A percentile compares a stretch with the other conserved stretches of the same genome.
Evolutionary conservation across 2,797 vertebrate genomes (phyloP).

Genomic region (Tadarida brasiliensis): DNA sequence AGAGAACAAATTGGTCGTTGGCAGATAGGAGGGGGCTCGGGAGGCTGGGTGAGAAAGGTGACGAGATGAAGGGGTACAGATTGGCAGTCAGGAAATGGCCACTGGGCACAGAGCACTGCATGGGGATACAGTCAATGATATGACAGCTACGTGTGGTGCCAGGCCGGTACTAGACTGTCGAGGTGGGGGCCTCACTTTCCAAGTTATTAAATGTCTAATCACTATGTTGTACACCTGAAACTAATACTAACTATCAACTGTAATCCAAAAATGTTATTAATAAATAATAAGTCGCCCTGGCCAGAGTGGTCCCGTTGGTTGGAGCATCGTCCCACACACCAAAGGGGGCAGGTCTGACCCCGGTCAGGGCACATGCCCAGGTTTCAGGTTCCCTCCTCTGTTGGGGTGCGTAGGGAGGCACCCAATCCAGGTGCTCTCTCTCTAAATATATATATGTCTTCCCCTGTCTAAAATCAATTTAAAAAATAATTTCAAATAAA

Average conservation of each 20-base stretch:
- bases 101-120: background rate
- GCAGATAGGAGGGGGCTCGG: background rate
- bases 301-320: background rate
- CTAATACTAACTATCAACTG: background rate
- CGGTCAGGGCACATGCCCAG: background rate
- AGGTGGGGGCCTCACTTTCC: background rate
- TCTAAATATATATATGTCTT: background rate
- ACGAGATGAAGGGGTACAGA: background rate
- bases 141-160: background rate
- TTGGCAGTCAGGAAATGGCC: background rate
- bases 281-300: background rate
- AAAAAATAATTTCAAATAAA: too few relatives aligned
- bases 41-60: background rate
- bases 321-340: background rate
- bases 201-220: background rate
- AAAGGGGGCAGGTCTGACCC: background rate
- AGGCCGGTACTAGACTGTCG: background rate
- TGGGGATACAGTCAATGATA: background rate
- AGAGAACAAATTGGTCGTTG: background rate
- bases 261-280: background rate
- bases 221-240: background rate
- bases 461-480: too few relatives aligned
- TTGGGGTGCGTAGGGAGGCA: too few relatives aligned
- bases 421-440: background rate
- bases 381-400: background rate